Base-by-base conservation (phyloP, 2,888 invertebrate species). In the Osmoderma eremita region DNA sequence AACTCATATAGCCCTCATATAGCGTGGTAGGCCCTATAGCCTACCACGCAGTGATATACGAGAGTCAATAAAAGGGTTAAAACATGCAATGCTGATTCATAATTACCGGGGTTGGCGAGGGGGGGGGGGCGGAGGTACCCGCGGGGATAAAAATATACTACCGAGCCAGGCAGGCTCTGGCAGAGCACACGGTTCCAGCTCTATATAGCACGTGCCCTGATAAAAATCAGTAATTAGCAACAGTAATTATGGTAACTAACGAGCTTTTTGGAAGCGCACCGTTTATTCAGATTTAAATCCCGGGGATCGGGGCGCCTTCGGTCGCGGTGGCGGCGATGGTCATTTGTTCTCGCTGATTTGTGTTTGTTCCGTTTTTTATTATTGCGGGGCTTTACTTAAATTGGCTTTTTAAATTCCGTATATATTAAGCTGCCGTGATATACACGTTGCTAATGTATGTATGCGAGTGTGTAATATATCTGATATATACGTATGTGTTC, bases 191-290 rank as follows among this genome's bases (percentile, higher is more conserved):
- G 70, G 41, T 73, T 76, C 72, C 74, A 74, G 79, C 77, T 78
- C 77, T 77, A 77, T 77, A 76, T 76, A 78, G 78, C 79, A 81
- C 81, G 81, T 80, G 80, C 81, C 73, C 78, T 78, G 82, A 82
- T 82, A 82, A 81, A 82, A 82, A 82, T 82, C 82, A 81, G 81
- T 82, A 82, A 82, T 82, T 82, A 82, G 82, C 81, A 79, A 78
- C 80, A 77, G 81, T 81, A 82, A 82, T 82, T 82, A 82, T 81
- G 77, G 79, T 77, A 80, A 79, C 81, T 81, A 82, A 82, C 81
- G 81, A 81, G 80, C 79, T 79, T 81, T 81, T 80, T 74, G 70
- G 69, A 70, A 68, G 70, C 70, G 70, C 63, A 62, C 66, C 69
- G 65, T 68, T 66, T 69, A 67, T 67, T 67, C 69, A 63, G 68